phyloP scores from a whole-genome alignment of 2,113 vertebrate genomes.

The Coreoperca whiteheadi region DNA sequence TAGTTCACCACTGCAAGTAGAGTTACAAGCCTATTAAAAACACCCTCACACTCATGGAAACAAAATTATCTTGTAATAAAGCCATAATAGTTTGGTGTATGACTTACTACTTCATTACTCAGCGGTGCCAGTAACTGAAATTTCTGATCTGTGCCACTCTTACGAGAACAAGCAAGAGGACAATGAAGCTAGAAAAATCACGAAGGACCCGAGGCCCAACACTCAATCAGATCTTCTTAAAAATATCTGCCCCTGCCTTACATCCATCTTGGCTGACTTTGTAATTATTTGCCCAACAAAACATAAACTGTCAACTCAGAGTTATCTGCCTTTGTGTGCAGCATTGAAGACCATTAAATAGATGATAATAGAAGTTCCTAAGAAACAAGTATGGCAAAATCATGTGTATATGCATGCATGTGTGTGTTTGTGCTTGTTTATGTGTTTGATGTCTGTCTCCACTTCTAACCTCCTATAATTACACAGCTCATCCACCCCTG shows the following conservation, averaged over 20 bases:
- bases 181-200: neutral
- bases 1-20: constrained; percentile 2
- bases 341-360: constrained; percentile 13
- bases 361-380: constrained; percentile 23
- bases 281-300: constrained; percentile 34
- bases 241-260: constrained; percentile 1
- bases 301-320: neutral
- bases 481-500: constrained; percentile 44
- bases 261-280: constrained; percentile 17
- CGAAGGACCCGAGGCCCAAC: neutral
- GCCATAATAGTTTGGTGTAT: constrained; percentile 11
- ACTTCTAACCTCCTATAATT: constrained; percentile 48
- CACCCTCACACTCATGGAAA: constrained; percentile 31
- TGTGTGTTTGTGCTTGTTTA: constrained; percentile 25
- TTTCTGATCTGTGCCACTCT: neutral
- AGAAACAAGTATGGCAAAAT: constrained; percentile 43
- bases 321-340: constrained; percentile 8
- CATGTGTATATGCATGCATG: neutral
- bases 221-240: constrained; percentile 3
- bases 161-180: constrained; percentile 15
- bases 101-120: constrained; percentile 28
- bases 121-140: constrained; percentile 45
- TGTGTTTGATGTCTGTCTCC: constrained; percentile 31
- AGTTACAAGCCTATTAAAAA: constrained; percentile 53
- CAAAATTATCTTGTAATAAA: constrained; percentile 13